Percentiles rank a stretch among this genome's conserved stretches.
Conservation (phyloP, 2,113 vertebrate genomes). For the Solea senegalensis region DNA sequence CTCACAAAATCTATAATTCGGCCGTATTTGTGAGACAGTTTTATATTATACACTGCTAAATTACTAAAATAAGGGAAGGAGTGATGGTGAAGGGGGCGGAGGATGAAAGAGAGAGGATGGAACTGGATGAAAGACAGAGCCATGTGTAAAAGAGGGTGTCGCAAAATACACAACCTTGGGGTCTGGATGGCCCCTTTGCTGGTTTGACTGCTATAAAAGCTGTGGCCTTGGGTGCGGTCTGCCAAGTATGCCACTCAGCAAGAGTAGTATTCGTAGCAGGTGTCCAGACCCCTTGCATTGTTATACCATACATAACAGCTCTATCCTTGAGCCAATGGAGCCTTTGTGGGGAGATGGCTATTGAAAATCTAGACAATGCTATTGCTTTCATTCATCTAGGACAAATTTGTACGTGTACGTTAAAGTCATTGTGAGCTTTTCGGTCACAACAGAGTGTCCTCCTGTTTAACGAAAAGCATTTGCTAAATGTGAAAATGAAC, state of each 20-base stretch:
- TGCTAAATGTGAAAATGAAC: background rate
- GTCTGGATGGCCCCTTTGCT: conserved; percentile 26
- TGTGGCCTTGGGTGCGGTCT: conserved; percentile 33
- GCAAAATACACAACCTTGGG: conserved; percentile 2
- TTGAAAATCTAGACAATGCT: background rate
- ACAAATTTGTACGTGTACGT: background rate
- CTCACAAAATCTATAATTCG: conserved; percentile 51
- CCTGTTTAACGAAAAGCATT: background rate
- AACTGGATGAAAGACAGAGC: background rate
- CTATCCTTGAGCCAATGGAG: conserved; percentile 23
- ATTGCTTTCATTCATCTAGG: conserved; percentile 15
- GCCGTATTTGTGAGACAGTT: conserved; percentile 53
- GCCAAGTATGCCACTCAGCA: conserved; percentile 55
- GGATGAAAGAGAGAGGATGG: conserved; percentile 12
- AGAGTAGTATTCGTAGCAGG: conserved; percentile 57
- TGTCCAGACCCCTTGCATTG: conserved; percentile 41
- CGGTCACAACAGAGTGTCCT: no score
- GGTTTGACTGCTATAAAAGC: conserved; percentile 17
- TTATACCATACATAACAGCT: conserved; percentile 31
- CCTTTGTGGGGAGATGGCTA: conserved; percentile 15
- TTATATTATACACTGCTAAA: conserved; percentile 49
- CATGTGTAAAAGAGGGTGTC: conserved; percentile 5
- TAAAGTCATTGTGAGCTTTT: no score
- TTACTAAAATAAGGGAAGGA: conserved; percentile 18
- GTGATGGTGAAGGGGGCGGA: background rate